phyloP scores from a whole-genome alignment of 2,797 vertebrate genomes.

The Synaphobranchus kaupii region DNA sequence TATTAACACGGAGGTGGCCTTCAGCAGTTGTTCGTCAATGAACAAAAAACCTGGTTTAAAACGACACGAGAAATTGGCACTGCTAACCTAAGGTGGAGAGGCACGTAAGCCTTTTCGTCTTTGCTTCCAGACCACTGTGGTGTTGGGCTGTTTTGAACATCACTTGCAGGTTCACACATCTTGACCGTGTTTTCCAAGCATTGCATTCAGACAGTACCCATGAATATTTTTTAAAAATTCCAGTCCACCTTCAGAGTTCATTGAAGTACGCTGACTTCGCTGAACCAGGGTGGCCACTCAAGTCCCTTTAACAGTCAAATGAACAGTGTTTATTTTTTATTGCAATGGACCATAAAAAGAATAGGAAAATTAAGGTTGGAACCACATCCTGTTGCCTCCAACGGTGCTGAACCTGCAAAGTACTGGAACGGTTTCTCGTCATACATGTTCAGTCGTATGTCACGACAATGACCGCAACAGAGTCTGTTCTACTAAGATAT shows the following conservation, averaged over 20 bases:
- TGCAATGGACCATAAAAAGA: neutral
- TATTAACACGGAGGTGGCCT: conserved; percentile 46
- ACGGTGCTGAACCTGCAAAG: conserved; percentile 54
- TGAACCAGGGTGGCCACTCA: neutral
- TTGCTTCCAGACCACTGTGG: conserved; percentile 17
- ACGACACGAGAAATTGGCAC: conserved; percentile 48
- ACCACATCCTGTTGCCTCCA: conserved; percentile 44
- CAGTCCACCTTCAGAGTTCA: neutral
- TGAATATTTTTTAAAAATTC: neutral
- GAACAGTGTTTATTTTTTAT: neutral
- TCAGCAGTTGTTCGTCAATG: conserved; percentile 50
- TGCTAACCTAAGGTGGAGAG: conserved; percentile 39
- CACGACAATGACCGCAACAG: too few relatives aligned
- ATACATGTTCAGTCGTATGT: conserved; percentile 33
- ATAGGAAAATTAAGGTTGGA: conserved; percentile 37
- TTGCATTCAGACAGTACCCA: neutral
- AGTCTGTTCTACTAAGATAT: conserved; percentile 10
- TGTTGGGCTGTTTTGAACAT: conserved; percentile 24
- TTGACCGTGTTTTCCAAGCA: neutral
- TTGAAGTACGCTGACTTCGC: conserved; percentile 10
- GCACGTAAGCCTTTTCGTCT: conserved; percentile 1
- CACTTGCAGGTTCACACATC: conserved; percentile 27
- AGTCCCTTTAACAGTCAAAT: conserved; percentile 18
- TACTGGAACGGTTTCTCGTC: conserved; percentile 51
- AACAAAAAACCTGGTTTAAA: conserved; percentile 51